A percentile compares a stretch with the other conserved stretches of the same genome.
phyloP scores from a whole-genome alignment of 1,140 invertebrate species.

The Helicoverpa zea region DNA sequence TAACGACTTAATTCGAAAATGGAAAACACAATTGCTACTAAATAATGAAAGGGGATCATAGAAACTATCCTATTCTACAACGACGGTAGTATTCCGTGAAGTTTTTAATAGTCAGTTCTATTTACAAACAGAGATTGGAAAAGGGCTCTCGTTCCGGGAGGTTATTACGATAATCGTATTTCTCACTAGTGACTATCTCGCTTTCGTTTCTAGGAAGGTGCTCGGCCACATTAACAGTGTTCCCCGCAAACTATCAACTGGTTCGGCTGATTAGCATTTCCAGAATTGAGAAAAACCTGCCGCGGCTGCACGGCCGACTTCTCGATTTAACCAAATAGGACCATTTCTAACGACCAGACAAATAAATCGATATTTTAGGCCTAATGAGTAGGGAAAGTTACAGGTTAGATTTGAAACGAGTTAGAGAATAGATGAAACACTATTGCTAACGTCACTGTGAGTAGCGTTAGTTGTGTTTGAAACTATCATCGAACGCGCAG shows the following conservation, averaged over 20 bases:
- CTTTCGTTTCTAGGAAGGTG: slow-evolving; percentile 83
- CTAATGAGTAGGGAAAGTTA: neutral
- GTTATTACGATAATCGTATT: slow-evolving; percentile 85
- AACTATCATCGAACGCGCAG: slow-evolving; percentile 6
- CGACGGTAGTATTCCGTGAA: slow-evolving; percentile 44
- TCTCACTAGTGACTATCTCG: slow-evolving; percentile 80
- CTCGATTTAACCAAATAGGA: neutral
- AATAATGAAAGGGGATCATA: slow-evolving; percentile 1
- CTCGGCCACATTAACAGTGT: slow-evolving; percentile 65
- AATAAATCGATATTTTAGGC: slow-evolving; percentile 6
- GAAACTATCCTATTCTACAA: neutral
- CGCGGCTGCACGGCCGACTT: slow-evolving; percentile 11
- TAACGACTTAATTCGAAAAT: neutral
- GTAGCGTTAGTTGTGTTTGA: neutral
- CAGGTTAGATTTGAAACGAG: slow-evolving; percentile 22
- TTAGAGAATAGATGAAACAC: neutral
- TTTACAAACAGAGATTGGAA: slow-evolving; percentile 63
- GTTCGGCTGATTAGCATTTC: slow-evolving; percentile 82
- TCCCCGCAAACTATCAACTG: slow-evolving; percentile 81
- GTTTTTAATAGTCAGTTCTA: slow-evolving; percentile 51
- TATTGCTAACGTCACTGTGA: neutral
- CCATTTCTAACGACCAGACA: slow-evolving; percentile 20
- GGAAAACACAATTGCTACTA: neutral
- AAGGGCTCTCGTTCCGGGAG: slow-evolving; percentile 68
- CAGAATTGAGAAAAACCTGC: slow-evolving; percentile 68